These are phyloP conservation scores for Corvus hawaiiensis DNA, from an alignment of 2,113 vertebrate genomes.

Conservation along the genomic window DNA sequence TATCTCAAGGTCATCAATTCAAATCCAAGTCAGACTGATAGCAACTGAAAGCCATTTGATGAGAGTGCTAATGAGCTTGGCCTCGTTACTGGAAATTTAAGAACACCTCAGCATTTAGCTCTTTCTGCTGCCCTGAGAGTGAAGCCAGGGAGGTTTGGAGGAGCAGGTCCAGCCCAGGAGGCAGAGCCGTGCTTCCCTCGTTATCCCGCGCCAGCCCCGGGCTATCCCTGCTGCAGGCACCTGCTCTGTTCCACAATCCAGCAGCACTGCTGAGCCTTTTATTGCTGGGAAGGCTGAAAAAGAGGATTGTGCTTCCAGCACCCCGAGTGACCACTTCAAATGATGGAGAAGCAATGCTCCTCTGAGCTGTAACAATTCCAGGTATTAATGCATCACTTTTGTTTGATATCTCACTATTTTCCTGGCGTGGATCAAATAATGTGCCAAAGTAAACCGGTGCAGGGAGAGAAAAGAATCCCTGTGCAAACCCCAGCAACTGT, in stretches of 20 bases:
- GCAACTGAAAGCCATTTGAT: slow-evolving; percentile 31
- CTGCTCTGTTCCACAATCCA: background rate
- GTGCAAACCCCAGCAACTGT: background rate
- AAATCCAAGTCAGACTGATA: slow-evolving; percentile 31
- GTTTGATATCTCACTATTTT: background rate
- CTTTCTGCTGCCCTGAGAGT: background rate
- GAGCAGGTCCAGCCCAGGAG: background rate
- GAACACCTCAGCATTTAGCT: background rate
- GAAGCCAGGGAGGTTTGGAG: background rate
- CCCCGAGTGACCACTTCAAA: background rate
- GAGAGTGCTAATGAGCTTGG: slow-evolving; percentile 7
- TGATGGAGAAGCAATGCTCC: fast-evolving
- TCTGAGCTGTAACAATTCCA: background rate
- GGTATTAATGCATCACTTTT: background rate
- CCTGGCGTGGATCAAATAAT: background rate
- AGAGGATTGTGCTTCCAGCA: background rate
- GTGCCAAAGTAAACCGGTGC: background rate
- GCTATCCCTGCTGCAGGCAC: background rate
- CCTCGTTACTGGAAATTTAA: background rate
- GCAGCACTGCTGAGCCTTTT: background rate
- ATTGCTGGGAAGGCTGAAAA: background rate
- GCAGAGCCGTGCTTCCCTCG: background rate
- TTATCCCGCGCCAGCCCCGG: fast-evolving
- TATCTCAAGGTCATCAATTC: slow-evolving; percentile 66
- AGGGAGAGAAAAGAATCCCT: background rate